These are phyloP conservation scores for Melanotaenia trifasciata DNA, from an alignment of 2,797 vertebrate genomes.

Conservation along the genomic window DNA sequence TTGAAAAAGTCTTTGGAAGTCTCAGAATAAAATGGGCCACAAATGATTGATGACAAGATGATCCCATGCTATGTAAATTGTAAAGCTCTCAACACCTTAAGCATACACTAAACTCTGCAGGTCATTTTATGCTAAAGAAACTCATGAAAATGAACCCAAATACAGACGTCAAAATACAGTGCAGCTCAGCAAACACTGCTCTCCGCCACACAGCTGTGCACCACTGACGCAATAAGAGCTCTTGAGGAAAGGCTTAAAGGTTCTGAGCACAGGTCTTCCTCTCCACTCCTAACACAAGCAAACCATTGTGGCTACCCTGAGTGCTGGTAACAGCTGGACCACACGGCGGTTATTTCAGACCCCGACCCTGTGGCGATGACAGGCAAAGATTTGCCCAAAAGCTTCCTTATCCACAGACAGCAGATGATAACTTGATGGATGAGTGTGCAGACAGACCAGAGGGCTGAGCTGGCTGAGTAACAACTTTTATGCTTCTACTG, in stretches of 20 bases:
- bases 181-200: conserved; percentile 22
- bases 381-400: conserved; percentile 66
- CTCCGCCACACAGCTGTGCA: conserved; percentile 65
- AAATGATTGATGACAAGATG: conserved; percentile 2
- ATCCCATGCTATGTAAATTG: background rate
- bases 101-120: background rate
- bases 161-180: background rate
- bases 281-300: conserved; percentile 52
- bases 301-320: conserved; percentile 68
- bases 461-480: conserved; percentile 25
- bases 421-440: conserved; percentile 64
- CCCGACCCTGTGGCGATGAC: conserved; percentile 63
- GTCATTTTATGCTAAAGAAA: background rate
- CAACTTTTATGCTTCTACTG: conserved; percentile 9
- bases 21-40: background rate
- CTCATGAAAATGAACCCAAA: background rate
- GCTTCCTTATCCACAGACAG: conserved; percentile 48
- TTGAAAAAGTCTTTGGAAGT: background rate
- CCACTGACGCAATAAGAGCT: conserved; percentile 47
- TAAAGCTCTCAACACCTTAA: background rate
- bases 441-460: conserved; percentile 46
- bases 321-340: conserved; percentile 71
- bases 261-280: conserved; percentile 39
- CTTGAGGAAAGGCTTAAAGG: conserved; percentile 53
- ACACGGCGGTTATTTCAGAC: conserved; percentile 57